A percentile compares a stretch with the other conserved stretches of the same genome.
Conservation (phyloP, 1,140 invertebrate genomes). For the Mylabris phalerata region DNA sequence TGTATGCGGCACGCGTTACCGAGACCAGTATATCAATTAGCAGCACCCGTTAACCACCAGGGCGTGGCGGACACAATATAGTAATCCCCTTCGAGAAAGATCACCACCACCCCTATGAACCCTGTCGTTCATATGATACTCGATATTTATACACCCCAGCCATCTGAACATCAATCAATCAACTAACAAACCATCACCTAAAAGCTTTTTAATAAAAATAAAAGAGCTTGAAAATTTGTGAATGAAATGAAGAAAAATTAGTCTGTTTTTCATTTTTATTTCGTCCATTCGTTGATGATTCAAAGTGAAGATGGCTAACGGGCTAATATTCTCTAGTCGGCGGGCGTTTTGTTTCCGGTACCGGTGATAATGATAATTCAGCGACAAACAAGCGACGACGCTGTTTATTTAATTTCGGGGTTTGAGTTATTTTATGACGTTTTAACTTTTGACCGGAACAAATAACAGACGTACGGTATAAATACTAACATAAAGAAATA, state of each 20-base stretch:
- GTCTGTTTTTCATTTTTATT: background rate
- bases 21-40: constrained; percentile 32
- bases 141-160: constrained; percentile 7
- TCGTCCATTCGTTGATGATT: too few species aligned
- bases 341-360: constrained; percentile 2
- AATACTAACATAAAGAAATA: background rate
- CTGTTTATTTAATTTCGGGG: constrained; percentile 4
- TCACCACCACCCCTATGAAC: constrained; percentile 8
- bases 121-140: constrained; percentile 7
- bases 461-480: background rate
- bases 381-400: constrained; percentile 5
- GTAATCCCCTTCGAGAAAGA: constrained; percentile 13
- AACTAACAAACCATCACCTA: background rate
- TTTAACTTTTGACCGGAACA: constrained; percentile 13
- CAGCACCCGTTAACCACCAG: constrained; percentile 30
- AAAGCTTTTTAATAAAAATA: background rate
- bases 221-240: background rate
- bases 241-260: constrained; percentile 8
- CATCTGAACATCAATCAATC: too few species aligned
- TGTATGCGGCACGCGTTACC: constrained; percentile 21
- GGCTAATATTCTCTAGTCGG: constrained; percentile 2
- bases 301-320: background rate
- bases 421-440: constrained; percentile 8
- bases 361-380: constrained; percentile 14
- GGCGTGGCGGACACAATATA: constrained; percentile 31